These are phyloP conservation scores for Atrina japonica DNA, from an alignment of 2,888 invertebrate genomes.

Conservation along the genomic window DNA sequence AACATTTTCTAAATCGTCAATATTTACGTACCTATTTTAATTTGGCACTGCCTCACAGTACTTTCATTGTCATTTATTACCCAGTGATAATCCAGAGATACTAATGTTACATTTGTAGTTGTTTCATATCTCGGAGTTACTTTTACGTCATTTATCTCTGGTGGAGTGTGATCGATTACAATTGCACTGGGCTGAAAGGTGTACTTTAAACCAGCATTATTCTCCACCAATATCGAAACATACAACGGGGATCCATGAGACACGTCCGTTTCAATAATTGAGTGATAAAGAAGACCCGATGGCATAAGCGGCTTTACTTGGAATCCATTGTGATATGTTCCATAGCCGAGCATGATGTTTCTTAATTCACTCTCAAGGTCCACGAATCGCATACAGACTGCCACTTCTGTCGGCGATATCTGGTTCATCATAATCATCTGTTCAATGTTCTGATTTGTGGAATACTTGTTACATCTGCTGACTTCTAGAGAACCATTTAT, in stretches of 20 bases:
- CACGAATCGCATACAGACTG: conserved; percentile 29
- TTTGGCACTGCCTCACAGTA: too few species aligned
- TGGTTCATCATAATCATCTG: conserved; percentile 35
- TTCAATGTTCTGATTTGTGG: not conserved
- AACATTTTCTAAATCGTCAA: too few species aligned
- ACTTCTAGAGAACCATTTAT: not conserved
- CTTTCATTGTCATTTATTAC: too few species aligned
- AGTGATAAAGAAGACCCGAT: conserved; percentile 29
- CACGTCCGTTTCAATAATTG: conserved; percentile 31
- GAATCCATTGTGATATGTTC: conserved; percentile 49
- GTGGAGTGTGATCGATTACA: conserved; percentile 54
- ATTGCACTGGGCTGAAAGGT: conserved; percentile 46
- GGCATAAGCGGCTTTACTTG: conserved; percentile 46
- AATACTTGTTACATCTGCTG: not conserved
- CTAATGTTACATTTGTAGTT: too few species aligned
- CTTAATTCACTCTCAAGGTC: conserved; percentile 47
- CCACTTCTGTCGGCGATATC: conserved; percentile 28
- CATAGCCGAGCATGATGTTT: conserved; percentile 44
- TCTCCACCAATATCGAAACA: conserved; percentile 50
- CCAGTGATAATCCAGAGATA: too few species aligned
- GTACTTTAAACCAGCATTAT: conserved; percentile 52
- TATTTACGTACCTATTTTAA: too few species aligned
- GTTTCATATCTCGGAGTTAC: not conserved
- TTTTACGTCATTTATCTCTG: conserved; percentile 31
- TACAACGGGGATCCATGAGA: conserved; percentile 51